Evolutionary conservation across 2,888 invertebrate genomes (phyloP), one percentile per base, ranked within the genome.

Genomic region (Suillia variegata): DNA sequence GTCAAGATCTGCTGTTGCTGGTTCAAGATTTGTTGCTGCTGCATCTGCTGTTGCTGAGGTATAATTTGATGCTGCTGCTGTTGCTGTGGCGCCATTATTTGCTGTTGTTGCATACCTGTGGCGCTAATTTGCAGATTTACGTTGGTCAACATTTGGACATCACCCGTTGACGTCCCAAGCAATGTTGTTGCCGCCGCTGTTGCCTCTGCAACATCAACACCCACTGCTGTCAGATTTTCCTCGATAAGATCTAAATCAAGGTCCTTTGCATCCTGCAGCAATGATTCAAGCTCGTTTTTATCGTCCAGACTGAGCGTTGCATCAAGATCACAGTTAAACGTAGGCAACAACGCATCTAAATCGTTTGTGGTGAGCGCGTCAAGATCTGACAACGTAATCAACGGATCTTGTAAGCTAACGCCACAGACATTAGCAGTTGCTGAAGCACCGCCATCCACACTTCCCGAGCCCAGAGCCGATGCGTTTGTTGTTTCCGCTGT

Each of bases 321-420:
- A 68, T 80, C 81, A 61, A 88, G 83, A 71, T 89, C 87, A 76
- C 78, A 78, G 73, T 73, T 76, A 67, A 86, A 84, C 50, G 86
- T 85, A 63, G 85, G 87, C 74, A 89, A 81, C 68, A 90, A 81
- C 69, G 87, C 87, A 70, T 89, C 89, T 57, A 89, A 83, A 76
- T 89, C 89, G 56, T 78, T 80, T 57, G 79, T 79, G 17, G 81
- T 78, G 49, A 81, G 64, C 45, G 79, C 80, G 62, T 80, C 80
- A 55, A 81, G 66, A 61, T 79, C 80, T 8, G 80, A 77, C 22
- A 80, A 65, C 12, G 75, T 74, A 12, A 78, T 78, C 17, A 78
- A 58, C 1, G 75, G 74, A 67, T 78, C 78, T 26, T 67, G 67
- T 22, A 76, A 64, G n/a, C 63, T 63, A n/a, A n/a, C n/a, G n/a